A percentile compares a stretch with the other conserved stretches of the same genome.
These are phyloP conservation scores for Aleiodes sp. DNA, from an alignment of 1,140 invertebrate species.

Conservation along the genomic window DNA sequence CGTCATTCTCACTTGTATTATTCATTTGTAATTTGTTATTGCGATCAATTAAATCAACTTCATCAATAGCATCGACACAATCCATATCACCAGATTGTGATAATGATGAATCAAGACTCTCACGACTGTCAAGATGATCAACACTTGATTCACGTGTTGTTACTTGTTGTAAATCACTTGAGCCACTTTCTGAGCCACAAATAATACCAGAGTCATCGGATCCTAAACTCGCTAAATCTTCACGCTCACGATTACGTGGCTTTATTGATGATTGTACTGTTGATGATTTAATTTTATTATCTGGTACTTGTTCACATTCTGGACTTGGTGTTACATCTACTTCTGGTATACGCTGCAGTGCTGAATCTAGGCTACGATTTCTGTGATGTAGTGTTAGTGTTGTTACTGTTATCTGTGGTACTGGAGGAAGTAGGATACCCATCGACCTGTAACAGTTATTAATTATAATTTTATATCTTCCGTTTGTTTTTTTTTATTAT, in stretches of 20 bases:
- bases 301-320: slow-evolving; percentile 71
- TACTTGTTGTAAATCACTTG: slow-evolving; percentile 59
- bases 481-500: no score
- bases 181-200: slow-evolving; percentile 74
- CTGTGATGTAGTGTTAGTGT: slow-evolving; percentile 79
- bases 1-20: neutral
- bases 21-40: neutral
- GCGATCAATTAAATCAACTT: slow-evolving; percentile 44
- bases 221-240: slow-evolving; percentile 79
- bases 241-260: slow-evolving; percentile 63
- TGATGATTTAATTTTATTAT: slow-evolving; percentile 47
- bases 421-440: slow-evolving; percentile 79
- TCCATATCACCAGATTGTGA: slow-evolving; percentile 61
- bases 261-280: slow-evolving; percentile 55
- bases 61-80: slow-evolving; percentile 56
- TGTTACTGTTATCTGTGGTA: slow-evolving; percentile 70
- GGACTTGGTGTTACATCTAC: slow-evolving; percentile 83
- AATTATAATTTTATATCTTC: neutral
- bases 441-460: slow-evolving; percentile 71
- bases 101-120: slow-evolving; percentile 77
- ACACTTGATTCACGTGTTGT: slow-evolving; percentile 63
- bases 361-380: slow-evolving; percentile 88
- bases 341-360: slow-evolving; percentile 85
- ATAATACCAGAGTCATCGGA: slow-evolving; percentile 89
- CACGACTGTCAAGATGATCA: slow-evolving; percentile 67